Percentiles rank a stretch among this genome's conserved stretches.
phyloP scores from a whole-genome alignment of 2,113 vertebrate genomes.

The Microcebus tavaratra region DNA sequence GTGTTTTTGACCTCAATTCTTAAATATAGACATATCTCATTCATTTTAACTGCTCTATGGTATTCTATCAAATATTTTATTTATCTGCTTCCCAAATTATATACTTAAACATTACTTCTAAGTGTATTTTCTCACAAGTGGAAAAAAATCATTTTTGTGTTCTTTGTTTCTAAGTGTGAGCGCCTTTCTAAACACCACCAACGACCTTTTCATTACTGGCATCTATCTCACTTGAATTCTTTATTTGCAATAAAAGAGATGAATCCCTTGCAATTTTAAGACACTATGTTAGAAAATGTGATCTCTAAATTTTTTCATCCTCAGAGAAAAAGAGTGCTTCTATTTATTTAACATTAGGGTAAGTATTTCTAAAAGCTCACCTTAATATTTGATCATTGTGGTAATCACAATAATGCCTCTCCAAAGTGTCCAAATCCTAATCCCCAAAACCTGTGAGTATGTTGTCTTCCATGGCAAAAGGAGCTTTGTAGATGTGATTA shows the following conservation, averaged over 20 bases:
- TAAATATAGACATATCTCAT: neutral
- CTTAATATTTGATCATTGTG: neutral
- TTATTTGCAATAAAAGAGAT: neutral
- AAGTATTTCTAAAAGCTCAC: neutral
- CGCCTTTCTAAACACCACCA: neutral
- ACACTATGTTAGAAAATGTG: neutral
- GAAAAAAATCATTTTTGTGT: neutral
- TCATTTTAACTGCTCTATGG: neutral
- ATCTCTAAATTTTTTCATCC: neutral
- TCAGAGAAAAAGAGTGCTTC: neutral
- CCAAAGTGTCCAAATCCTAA: neutral
- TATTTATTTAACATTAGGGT: neutral
- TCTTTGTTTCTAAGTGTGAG: neutral
- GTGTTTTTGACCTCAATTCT: neutral
- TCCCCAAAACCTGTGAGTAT: neutral
- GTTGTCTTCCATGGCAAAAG: neutral
- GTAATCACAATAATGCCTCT: neutral
- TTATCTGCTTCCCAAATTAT: neutral
- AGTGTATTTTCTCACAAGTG: neutral
- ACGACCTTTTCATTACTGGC: neutral
- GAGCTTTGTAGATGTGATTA: neutral
- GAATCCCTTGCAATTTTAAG: neutral
- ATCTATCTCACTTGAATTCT: neutral
- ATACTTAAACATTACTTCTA: neutral
- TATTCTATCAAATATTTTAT: neutral